These are phyloP conservation scores for Leptopilina drosophilae DNA, from an alignment of 2,888 invertebrate genomes.

Conservation along the genomic window DNA sequence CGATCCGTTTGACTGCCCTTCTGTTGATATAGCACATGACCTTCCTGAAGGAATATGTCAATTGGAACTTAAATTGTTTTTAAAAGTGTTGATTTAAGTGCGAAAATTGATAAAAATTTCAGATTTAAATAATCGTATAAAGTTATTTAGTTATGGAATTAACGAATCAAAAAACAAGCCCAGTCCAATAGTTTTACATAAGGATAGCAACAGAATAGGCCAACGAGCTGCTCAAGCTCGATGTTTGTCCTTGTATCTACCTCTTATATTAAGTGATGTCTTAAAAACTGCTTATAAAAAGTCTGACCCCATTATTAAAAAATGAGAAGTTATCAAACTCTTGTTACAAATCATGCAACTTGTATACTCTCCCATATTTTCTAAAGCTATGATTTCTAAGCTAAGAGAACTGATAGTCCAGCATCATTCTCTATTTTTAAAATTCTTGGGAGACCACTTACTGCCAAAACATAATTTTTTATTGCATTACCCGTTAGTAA, in stretches of 20 bases:
- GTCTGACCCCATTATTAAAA: neutral
- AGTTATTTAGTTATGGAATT: conserved; percentile 46
- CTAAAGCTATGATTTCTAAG: conserved; percentile 34
- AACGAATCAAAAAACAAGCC: conserved; percentile 49
- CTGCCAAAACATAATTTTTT: conserved; percentile 50
- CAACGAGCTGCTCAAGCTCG: conserved; percentile 53
- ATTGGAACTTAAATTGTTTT: conserved; percentile 48
- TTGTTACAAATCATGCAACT: conserved; percentile 47
- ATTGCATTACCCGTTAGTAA: conserved; percentile 48
- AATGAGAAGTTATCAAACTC: conserved; percentile 46
- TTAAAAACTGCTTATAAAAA: neutral
- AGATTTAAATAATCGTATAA: conserved; percentile 42
- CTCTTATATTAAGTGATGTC: conserved; percentile 41
- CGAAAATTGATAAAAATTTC: conserved; percentile 41
- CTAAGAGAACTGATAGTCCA: conserved; percentile 35
- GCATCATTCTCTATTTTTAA: conserved; percentile 44
- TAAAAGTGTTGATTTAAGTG: conserved; percentile 12
- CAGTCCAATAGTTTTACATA: conserved; percentile 53
- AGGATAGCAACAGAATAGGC: conserved; percentile 48
- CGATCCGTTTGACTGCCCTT: conserved; percentile 44
- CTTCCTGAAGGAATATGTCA: conserved; percentile 45
- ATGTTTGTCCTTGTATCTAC: conserved; percentile 46
- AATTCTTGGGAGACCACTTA: conserved; percentile 26
- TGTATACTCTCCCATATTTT: conserved; percentile 42
- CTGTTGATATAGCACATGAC: conserved; percentile 49